Evolutionary conservation across 2,113 vertebrate species (phyloP), one percentile per base, ranked within the genome.

Genomic region (Eleginops maclovinus): DNA sequence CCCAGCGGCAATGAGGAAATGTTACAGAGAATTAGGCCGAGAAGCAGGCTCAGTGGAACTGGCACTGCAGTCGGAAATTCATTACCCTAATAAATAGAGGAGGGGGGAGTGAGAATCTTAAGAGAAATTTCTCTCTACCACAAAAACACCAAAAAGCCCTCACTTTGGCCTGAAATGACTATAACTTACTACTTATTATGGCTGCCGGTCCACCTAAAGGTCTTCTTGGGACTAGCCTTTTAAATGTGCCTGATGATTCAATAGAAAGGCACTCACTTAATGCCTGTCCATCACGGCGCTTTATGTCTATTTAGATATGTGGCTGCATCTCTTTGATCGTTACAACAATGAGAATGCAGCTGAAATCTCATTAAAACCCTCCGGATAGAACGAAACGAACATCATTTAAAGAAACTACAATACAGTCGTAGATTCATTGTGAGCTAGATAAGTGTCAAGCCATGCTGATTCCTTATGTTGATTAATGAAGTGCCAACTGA

Each of bases 41-140:
- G 90, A 79, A 92, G 87, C 87, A 58, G 87, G 67, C 92, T 89
- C 91, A 88, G 86, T 85, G 89, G 87, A 93, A 91, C 91, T 93
- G 90, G 93, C 91, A 88, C 86, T 84, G 82, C 88, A 89, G 86
- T 91, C 78, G 50, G 85, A 93, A 93, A 93, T 94, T 93, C 92
- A 94, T 93, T 93, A 94, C 87, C 85, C 88, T 94, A 94, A 93
- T 93, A 94, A 93, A 94, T 93, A 91, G 91, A 87, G 67, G 75
- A 86, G 71, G 78, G 31, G 24, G 59, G 82, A 82, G 80, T 36
- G 47, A 81, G 68, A 84, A 85, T 93, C 89, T 92, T 91, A 90
- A 91, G 86, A 91, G 83, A 93, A 90, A 90, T 88, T 80, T 90
- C 73, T 84, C 81, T 88, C 67, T 56, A 40, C 59, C 68, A 77